phyloP scores from a whole-genome alignment of 2,797 vertebrate genomes.

The Trachurus trachurus region DNA sequence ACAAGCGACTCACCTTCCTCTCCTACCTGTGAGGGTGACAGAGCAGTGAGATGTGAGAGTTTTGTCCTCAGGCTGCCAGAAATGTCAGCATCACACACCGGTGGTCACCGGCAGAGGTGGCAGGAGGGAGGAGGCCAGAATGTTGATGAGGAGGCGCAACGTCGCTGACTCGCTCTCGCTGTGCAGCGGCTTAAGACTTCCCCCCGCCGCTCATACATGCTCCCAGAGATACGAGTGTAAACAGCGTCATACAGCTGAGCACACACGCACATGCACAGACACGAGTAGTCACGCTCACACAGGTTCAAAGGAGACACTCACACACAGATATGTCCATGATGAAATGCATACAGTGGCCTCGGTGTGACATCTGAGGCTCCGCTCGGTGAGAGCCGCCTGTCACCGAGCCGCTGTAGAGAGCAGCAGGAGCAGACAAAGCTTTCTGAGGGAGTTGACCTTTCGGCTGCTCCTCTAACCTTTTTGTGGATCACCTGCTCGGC shows the following conservation, averaged over 20 bases:
- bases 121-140: conserved; percentile 59
- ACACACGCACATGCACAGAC: background rate
- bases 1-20: conserved; percentile 47
- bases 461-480: conserved; percentile 54
- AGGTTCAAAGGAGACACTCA: conserved; percentile 14
- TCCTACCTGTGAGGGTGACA: conserved; percentile 25
- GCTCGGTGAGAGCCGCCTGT: conserved; percentile 30
- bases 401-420: conserved; percentile 36
- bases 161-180: too few relatives aligned
- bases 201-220: conserved; percentile 6
- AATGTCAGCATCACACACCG: conserved; percentile 73
- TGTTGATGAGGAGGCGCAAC: conserved; percentile 58
- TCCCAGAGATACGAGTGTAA: conserved; percentile 24
- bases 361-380: conserved; percentile 34
- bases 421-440: conserved; percentile 28
- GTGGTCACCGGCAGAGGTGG: conserved; percentile 50
- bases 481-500: conserved; percentile 46
- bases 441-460: conserved; percentile 54
- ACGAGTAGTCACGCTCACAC: background rate
- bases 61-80: conserved; percentile 64
- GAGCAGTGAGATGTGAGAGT: conserved; percentile 49
- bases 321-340: background rate
- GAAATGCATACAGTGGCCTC: conserved; percentile 21
- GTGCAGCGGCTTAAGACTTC: too few relatives aligned
- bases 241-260: background rate